A percentile compares a stretch with the other conserved stretches of the same genome.
phyloP scores from a whole-genome alignment of 2,888 invertebrate genomes.

The Tortrix viridana region DNA sequence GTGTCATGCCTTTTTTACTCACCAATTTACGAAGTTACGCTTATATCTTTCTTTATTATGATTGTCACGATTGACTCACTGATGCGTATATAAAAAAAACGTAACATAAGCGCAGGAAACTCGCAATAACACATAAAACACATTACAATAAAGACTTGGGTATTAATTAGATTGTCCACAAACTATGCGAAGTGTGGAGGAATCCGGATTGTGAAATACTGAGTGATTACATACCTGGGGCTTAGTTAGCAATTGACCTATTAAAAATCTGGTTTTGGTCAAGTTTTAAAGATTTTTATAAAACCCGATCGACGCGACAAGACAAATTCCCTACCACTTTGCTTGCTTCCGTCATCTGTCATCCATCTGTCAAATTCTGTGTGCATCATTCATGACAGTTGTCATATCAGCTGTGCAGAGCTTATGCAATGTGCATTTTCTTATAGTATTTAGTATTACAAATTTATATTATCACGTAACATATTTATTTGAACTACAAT shows the following conservation, averaged over 20 bases:
- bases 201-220: constrained; percentile 52
- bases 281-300: constrained; percentile 42
- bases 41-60: constrained; percentile 25
- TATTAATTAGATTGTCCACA: not conserved
- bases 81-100: constrained; percentile 28
- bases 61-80: constrained; percentile 29
- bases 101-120: constrained; percentile 13
- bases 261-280: constrained; percentile 47
- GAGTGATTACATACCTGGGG: constrained; percentile 34
- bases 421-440: not conserved
- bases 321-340: not conserved
- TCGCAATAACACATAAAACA: constrained; percentile 14
- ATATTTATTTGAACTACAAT: not conserved
- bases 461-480: too few relatives aligned
- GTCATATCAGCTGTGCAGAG: not conserved
- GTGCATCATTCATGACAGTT: constrained; percentile 1
- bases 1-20: not conserved
- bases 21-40: not conserved
- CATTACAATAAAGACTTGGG: constrained; percentile 2
- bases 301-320: constrained; percentile 12
- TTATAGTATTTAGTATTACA: too few relatives aligned
- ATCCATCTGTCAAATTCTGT: too few relatives aligned
- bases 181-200: not conserved
- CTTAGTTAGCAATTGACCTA: constrained; percentile 52
- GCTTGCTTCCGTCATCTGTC: not conserved